Percentiles rank a stretch among this genome's conserved stretches.
Conservation (phyloP, 2,888 invertebrate genomes). For the Perithous albicinctus region DNA sequence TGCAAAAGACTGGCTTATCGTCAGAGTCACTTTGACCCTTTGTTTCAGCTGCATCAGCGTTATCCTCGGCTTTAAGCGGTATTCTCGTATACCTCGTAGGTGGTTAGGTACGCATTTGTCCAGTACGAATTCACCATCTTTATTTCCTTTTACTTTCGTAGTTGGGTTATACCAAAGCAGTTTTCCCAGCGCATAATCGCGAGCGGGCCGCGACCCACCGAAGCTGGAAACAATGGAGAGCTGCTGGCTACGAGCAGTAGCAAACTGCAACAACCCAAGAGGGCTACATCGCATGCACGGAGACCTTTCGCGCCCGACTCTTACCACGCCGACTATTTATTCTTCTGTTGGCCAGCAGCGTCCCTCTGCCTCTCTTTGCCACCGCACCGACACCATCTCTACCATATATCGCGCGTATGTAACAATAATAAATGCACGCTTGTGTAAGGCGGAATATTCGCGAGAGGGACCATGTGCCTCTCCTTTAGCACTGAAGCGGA, state of each 20-base stretch:
- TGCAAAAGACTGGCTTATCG: slow-evolving; percentile 44
- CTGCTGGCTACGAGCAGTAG: slow-evolving; percentile 47
- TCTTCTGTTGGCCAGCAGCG: slow-evolving; percentile 73
- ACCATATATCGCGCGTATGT: slow-evolving; percentile 68
- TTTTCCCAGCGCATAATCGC: slow-evolving; percentile 65
- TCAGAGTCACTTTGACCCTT: slow-evolving; percentile 50
- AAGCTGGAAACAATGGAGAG: slow-evolving; percentile 77
- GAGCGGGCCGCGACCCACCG: slow-evolving; percentile 60
- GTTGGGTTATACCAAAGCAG: slow-evolving; percentile 60
- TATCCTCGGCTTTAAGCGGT: background rate
- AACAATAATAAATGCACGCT: slow-evolving; percentile 76
- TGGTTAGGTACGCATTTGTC: slow-evolving; percentile 67
- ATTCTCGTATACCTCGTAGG: slow-evolving; percentile 57
- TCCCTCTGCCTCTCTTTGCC: slow-evolving; percentile 43
- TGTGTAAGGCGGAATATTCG: slow-evolving; percentile 66
- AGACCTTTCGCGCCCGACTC: slow-evolving; percentile 80
- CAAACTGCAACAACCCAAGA: slow-evolving; percentile 43
- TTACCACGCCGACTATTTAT: slow-evolving; percentile 74
- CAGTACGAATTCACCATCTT: slow-evolving; percentile 69
- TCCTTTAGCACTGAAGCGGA: slow-evolving; percentile 62
- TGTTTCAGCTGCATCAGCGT: slow-evolving; percentile 50
- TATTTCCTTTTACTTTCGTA: slow-evolving; percentile 54
- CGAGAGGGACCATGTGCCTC: slow-evolving; percentile 18
- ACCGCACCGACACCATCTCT: slow-evolving; percentile 56
- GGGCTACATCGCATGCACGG: slow-evolving; percentile 61